Evolutionary conservation across 1,140 invertebrate species (phyloP), one percentile per base, ranked within the genome.

Genomic region (Armadillidium nasatum): DNA sequence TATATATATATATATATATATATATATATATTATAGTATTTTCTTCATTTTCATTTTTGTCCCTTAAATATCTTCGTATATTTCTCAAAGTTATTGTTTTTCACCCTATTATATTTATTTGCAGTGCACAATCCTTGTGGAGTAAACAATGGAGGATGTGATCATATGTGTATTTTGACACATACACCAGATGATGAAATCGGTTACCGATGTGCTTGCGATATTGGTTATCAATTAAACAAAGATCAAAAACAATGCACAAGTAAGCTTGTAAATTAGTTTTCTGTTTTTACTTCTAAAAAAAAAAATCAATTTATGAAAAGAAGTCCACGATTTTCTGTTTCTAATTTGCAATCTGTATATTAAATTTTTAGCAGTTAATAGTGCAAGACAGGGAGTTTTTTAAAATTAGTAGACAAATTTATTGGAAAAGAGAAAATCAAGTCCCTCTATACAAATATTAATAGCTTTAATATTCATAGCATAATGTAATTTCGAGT

Each of bases 161-260:
- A 95, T 71, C 96, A 99, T 81, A 92, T 99, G 90, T 99, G 97
- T 83, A 92, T 98, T 44, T 88, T 98, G 0, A 96, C 94, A 0
- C 90, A 89, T 4, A 89, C 89, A 78, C 89, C 91, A 68, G 88
- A 89, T n/a, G 88, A 87, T n/a, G 90, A 90, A 0, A 85, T 98
- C 11, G 96, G 94, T 0, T 98, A 92, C 83, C 87, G 94, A 9
- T 99, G 97, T 85, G 93, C 96, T 69, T 99, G 97, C 84, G 90
- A 94, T 75, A 94, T 96, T 67, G 97, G 97, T 4, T 96, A 90
- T 84, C 87, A 89, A 80, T 84, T 98, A 7, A 87, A 89, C 4
- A 84, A 85, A 0, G 92, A 97, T 84, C 86, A 93, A 33, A 89
- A 90, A 74, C 92, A 92, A 82, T 99, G 97, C 84, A 91, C 91